Percentiles rank a stretch among this genome's conserved stretches.
Evolutionary conservation across 2,113 vertebrate genomes (phyloP).

Genomic region (Grallaria varia): DNA sequence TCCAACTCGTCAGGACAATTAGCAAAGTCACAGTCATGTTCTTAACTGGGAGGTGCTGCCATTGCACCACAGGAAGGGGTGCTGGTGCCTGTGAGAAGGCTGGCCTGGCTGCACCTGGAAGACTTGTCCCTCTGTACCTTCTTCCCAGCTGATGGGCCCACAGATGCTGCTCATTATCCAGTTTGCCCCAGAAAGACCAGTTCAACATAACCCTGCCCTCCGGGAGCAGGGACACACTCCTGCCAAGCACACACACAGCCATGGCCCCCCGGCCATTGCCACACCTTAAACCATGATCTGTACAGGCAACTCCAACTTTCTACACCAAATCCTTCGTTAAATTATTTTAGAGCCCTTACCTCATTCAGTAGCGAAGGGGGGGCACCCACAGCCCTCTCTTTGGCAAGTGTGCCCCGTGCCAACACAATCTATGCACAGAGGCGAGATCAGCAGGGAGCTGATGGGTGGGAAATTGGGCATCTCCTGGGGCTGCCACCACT

Average conservation of each 20-base stretch:
- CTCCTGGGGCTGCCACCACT: neutral
- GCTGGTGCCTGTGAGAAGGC: neutral
- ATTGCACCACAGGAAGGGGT: neutral
- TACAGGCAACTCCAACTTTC: neutral
- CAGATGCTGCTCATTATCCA: neutral
- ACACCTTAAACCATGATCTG: neutral
- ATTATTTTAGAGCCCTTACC: too few species aligned
- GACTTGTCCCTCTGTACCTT: neutral
- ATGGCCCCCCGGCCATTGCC: rapidly evolving
- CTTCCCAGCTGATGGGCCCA: neutral
- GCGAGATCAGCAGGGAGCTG: neutral
- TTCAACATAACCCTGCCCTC: too few species aligned
- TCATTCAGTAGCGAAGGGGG: neutral
- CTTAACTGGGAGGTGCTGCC: neutral
- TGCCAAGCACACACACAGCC: neutral
- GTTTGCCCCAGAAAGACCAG: neutral
- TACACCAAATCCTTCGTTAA: neutral
- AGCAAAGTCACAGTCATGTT: neutral
- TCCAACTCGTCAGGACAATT: neutral
- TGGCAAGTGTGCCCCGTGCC: neutral
- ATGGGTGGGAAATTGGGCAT: neutral
- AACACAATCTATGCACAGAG: neutral
- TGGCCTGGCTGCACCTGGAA: neutral
- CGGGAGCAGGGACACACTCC: neutral
- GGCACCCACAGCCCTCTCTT: neutral